Evolutionary conservation across 2,888 invertebrate species (phyloP).

Genomic region (Nemotelus pantherinus): DNA sequence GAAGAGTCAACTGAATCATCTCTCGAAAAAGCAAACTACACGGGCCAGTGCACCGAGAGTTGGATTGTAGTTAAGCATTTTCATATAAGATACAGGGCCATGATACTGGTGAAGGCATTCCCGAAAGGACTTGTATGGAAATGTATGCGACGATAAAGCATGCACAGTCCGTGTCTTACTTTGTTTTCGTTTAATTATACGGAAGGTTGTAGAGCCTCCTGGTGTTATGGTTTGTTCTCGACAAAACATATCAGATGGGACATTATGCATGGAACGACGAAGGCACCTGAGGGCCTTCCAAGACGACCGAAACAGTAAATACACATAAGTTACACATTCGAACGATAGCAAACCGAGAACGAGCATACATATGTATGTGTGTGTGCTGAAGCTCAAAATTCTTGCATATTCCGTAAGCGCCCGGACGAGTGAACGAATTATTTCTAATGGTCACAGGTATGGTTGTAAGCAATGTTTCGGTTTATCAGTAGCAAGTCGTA

Average conservation of each 20-base stretch:
- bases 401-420: conserved; percentile 30
- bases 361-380: background rate
- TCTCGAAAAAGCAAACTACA: conserved; percentile 14
- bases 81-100: conserved; percentile 14
- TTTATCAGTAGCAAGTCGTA: conserved; percentile 3
- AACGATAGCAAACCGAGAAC: background rate
- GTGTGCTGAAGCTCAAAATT: background rate
- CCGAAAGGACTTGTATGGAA: conserved; percentile 24
- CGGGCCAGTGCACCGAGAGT: conserved; percentile 3
- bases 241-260: conserved; percentile 35
- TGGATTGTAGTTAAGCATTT: conserved; percentile 24
- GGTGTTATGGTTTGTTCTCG: conserved; percentile 32
- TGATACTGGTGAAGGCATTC: conserved; percentile 19
- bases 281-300: conserved; percentile 27
- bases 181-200: conserved; percentile 45
- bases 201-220: conserved; percentile 33
- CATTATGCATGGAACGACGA: conserved; percentile 27
- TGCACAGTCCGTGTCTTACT: conserved; percentile 37
- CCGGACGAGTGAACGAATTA: conserved; percentile 24
- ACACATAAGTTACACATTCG: background rate
- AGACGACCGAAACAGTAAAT: background rate
- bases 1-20: conserved; percentile 31
- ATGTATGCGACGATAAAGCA: conserved; percentile 37
- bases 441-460: conserved; percentile 22
- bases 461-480: background rate